phyloP scores from a whole-genome alignment of 2,888 invertebrate species.

The Antitype chi region DNA sequence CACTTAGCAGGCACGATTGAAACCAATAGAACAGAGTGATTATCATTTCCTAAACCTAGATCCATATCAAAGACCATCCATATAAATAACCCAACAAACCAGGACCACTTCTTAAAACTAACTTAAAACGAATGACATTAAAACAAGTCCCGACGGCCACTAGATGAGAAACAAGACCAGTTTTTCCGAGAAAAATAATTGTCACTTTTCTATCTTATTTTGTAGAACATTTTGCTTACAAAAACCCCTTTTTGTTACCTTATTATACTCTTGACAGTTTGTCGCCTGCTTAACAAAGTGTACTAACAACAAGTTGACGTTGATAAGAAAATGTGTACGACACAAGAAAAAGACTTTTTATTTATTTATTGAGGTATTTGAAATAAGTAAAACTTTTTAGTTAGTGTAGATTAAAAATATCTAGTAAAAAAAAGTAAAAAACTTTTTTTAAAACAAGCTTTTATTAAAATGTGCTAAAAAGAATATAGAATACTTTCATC shows the following conservation, averaged over 20 bases:
- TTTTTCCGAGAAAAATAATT: constrained; percentile 31
- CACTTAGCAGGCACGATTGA: too few species aligned
- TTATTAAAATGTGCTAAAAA: too few species aligned
- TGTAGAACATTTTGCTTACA: constrained; percentile 29
- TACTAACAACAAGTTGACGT: constrained; percentile 39
- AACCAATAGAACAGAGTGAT: background rate
- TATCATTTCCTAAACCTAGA: background rate
- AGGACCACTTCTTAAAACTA: background rate
- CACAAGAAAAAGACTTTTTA: constrained; percentile 3
- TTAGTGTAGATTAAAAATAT: background rate
- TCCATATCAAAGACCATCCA: background rate
- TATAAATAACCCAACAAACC: background rate
- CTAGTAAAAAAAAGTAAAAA: too few species aligned
- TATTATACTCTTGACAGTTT: constrained; percentile 55
- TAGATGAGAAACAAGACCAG: constrained; percentile 8
- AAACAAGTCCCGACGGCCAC: constrained; percentile 4
- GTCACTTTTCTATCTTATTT: constrained; percentile 31
- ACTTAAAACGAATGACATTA: constrained; percentile 20
- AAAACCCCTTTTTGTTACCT: constrained; percentile 42
- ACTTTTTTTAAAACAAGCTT: too few species aligned
- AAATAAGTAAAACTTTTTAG: background rate
- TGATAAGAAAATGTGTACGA: constrained; percentile 23
- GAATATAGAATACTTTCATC: too few species aligned
- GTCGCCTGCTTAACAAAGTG: constrained; percentile 31
- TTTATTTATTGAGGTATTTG: background rate